Evolutionary conservation across 2,888 invertebrate species (phyloP).

Genomic region (Plagodis pulveraria): DNA sequence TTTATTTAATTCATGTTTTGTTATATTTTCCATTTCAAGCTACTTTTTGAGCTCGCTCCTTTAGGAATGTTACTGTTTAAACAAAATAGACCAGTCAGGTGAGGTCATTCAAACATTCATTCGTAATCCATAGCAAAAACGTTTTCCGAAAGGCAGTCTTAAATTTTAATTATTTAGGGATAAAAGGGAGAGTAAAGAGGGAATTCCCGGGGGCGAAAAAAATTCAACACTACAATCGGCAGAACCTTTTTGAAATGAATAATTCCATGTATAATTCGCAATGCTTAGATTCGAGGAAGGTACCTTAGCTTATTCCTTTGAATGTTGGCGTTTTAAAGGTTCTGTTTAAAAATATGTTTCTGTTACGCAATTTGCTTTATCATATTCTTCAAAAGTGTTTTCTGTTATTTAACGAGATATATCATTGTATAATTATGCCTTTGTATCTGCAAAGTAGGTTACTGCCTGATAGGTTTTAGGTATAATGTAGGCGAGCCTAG

Average conservation of each 20-base stretch:
- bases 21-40: too few species aligned
- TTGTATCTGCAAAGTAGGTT: too few species aligned
- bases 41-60: too few species aligned
- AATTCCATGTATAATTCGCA: conserved; percentile 57
- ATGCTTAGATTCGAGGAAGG: conserved; percentile 52
- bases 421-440: too few species aligned
- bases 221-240: conserved; percentile 46
- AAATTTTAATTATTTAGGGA: conserved; percentile 59
- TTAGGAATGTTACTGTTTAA: not conserved
- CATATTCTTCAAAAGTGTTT: too few species aligned
- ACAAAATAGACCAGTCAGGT: not conserved
- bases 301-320: conserved; percentile 41
- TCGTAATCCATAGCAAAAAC: conserved; percentile 43
- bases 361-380: too few species aligned
- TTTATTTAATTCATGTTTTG: too few species aligned
- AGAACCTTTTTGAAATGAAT: conserved; percentile 58
- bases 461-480: too few species aligned
- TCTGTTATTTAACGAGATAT: too few species aligned
- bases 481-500: too few species aligned
- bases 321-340: conserved; percentile 15
- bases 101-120: conserved; percentile 22
- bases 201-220: conserved; percentile 48
- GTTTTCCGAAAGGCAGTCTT: conserved; percentile 40
- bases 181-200: conserved; percentile 50
- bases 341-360: too few species aligned